Evolutionary conservation across 2,113 vertebrate species (phyloP).

Genomic region (Monopterus albus): DNA sequence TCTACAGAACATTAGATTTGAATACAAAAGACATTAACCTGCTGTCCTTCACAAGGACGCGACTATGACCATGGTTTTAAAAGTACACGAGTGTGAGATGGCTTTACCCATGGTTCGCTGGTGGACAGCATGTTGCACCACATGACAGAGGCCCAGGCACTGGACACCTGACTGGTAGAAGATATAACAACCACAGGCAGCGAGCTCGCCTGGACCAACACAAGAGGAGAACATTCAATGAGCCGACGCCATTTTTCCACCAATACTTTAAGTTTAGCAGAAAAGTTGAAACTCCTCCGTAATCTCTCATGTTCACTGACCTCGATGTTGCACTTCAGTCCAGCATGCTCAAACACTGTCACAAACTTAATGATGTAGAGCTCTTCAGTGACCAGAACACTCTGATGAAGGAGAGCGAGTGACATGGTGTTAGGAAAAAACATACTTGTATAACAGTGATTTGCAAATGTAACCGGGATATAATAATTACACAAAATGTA

Average conservation of each 20-base stretch:
- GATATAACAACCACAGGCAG: constrained; percentile 87
- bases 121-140: constrained; percentile 91
- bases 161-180: constrained; percentile 86
- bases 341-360: constrained; percentile 84
- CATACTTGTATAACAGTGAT: too few relatives aligned
- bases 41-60: too few relatives aligned
- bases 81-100: background rate
- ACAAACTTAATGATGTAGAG: constrained; percentile 93
- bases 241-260: background rate
- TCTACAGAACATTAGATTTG: constrained; percentile 76
- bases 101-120: constrained; percentile 84
- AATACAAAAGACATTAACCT: too few relatives aligned
- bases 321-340: constrained; percentile 85
- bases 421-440: too few relatives aligned
- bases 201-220: constrained; percentile 64
- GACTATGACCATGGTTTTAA: background rate
- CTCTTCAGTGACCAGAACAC: constrained; percentile 91
- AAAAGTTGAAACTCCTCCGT: too few relatives aligned
- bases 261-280: background rate
- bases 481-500: too few relatives aligned
- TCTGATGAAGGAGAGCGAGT: constrained; percentile 69
- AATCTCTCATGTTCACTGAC: constrained; percentile 72
- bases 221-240: constrained; percentile 58
- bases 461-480: too few relatives aligned
- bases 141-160: constrained; percentile 93